Percentiles rank a stretch among this genome's conserved stretches.
Conservation (phyloP, 2,888 invertebrate species). For the Stenchaetothrips biformis region DNA sequence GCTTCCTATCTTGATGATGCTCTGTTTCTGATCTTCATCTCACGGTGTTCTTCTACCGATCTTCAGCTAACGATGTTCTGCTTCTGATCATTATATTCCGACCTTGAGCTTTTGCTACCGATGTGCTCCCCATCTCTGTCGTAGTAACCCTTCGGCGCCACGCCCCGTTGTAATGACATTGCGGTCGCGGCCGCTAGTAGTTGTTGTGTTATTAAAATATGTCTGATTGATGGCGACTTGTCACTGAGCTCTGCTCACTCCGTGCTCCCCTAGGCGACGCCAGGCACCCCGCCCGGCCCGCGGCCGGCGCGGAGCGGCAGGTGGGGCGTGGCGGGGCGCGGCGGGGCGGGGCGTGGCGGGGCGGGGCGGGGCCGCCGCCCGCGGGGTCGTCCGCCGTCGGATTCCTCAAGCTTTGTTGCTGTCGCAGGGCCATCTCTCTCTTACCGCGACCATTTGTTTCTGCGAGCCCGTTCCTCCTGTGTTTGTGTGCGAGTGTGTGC, state of each 20-base stretch:
- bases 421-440: neutral
- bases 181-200: neutral
- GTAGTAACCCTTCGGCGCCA: neutral
- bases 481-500: slow-evolving; percentile 5
- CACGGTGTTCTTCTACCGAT: too few relatives aligned
- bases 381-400: slow-evolving; percentile 46
- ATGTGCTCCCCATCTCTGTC: too few relatives aligned
- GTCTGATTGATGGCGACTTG: slow-evolving; percentile 24
- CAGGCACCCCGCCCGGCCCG: slow-evolving; percentile 31
- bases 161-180: neutral
- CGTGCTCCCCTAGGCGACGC: slow-evolving; percentile 13
- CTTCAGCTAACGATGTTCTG: too few relatives aligned
- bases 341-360: slow-evolving; percentile 41
- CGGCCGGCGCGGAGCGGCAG: slow-evolving; percentile 40
- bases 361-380: slow-evolving; percentile 44
- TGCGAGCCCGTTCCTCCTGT: neutral
- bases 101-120: too few relatives aligned
- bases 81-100: too few relatives aligned
- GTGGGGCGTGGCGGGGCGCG: slow-evolving; percentile 36
- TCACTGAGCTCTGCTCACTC: slow-evolving; percentile 20
- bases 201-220: slow-evolving; percentile 21
- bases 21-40: too few relatives aligned
- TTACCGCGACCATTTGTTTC: slow-evolving; percentile 2
- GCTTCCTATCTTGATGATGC: too few relatives aligned
- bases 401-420: slow-evolving; percentile 37